These are phyloP conservation scores for Diplazon laetatorius DNA, from an alignment of 2,888 invertebrate species.

Conservation along the genomic window DNA sequence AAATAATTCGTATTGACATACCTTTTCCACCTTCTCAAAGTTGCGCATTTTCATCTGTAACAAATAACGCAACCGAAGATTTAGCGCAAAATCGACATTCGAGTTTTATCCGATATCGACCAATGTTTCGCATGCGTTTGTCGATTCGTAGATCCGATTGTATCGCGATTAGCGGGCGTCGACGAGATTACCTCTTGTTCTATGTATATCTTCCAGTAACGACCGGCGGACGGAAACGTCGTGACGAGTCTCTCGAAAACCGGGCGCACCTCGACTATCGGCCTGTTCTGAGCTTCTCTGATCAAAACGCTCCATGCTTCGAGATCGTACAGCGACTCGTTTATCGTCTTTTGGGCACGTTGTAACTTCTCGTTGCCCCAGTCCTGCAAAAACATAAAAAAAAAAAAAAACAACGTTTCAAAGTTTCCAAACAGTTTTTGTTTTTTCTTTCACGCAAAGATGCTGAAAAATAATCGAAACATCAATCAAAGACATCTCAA, in stretches of 20 bases:
- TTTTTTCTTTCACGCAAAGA: too few species aligned
- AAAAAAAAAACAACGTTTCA: neutral
- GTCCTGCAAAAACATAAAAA: conserved; percentile 84
- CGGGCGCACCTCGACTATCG: conserved; percentile 94
- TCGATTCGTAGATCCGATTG: too few species aligned
- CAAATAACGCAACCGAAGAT: conserved; percentile 65
- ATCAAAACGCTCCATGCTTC: conserved; percentile 99
- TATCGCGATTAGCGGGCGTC: too few species aligned
- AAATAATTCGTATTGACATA: conserved; percentile 84
- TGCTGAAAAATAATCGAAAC: neutral
- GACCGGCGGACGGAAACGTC: conserved; percentile 97
- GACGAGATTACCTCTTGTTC: conserved; percentile 92
- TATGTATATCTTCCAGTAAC: conserved; percentile 99
- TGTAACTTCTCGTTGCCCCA: conserved; percentile 94
- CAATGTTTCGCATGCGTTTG: too few species aligned
- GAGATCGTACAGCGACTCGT: conserved; percentile 95
- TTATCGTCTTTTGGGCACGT: conserved; percentile 92
- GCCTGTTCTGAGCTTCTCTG: conserved; percentile 94
- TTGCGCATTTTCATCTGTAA: conserved; percentile 98
- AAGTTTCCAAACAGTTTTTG: neutral
- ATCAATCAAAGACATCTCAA: neutral
- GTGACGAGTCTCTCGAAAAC: conserved; percentile 97
- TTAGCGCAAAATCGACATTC: too few species aligned
- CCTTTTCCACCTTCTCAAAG: conserved; percentile 99
- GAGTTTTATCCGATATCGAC: neutral